A percentile compares a stretch with the other conserved stretches of the same genome.
These are phyloP conservation scores for Oriolus oriolus DNA, from an alignment of 2,113 vertebrate genomes.

Conservation along the genomic window DNA sequence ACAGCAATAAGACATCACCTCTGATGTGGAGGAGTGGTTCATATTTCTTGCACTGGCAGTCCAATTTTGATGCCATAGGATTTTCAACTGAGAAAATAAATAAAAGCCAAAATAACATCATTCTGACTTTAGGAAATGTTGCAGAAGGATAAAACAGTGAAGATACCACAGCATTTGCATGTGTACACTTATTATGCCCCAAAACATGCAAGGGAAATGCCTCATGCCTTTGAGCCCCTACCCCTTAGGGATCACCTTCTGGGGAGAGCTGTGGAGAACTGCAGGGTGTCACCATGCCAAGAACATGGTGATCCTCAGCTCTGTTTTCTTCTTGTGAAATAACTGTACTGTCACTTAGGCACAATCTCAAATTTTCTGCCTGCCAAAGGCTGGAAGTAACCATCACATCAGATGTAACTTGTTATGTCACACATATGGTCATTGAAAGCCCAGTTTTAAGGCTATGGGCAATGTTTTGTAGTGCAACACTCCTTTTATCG, in stretches of 20 bases:
- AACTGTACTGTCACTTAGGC: not conserved
- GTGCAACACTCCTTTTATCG: not conserved
- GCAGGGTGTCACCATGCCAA: not conserved
- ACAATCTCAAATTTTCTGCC: not conserved
- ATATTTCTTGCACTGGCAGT: not conserved
- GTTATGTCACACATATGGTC: not conserved
- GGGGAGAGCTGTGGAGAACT: not conserved
- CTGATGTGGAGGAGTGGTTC: fast-evolving
- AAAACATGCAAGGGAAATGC: not conserved
- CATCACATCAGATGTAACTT: not conserved
- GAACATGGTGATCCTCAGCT: not conserved
- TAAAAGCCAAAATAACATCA: not conserved
- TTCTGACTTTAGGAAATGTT: not conserved
- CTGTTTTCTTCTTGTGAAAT: not conserved
- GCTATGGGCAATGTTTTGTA: not conserved
- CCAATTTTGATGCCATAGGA: not conserved
- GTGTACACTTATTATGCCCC: not conserved
- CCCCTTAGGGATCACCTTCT: fast-evolving
- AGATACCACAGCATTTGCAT: not conserved
- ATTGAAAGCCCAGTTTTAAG: not conserved
- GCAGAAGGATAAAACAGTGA: not conserved
- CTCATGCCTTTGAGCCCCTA: not conserved
- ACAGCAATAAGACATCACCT: not conserved
- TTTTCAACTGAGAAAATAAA: not conserved
- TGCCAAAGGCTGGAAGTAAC: not conserved